A percentile compares a stretch with the other conserved stretches of the same genome.
These are phyloP conservation scores for Felis chaus DNA, from an alignment of 2,113 vertebrate genomes.

Conservation along the genomic window DNA sequence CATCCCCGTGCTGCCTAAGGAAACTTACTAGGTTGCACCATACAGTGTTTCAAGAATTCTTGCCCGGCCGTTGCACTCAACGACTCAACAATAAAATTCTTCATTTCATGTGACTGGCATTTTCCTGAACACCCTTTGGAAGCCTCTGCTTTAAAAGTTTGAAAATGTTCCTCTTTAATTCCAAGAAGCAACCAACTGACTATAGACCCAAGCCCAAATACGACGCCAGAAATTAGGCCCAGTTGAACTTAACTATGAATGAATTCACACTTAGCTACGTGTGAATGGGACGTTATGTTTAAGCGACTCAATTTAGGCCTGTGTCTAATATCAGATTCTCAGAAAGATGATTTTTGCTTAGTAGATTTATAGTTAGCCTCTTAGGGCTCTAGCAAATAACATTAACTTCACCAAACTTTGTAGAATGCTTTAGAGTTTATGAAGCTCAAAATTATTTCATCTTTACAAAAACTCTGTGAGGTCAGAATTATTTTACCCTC, in stretches of 20 bases:
- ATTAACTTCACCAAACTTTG: background rate
- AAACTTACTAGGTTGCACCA: background rate
- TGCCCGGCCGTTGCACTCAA: background rate
- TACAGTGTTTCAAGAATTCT: background rate
- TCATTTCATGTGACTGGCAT: background rate
- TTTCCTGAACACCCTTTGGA: background rate
- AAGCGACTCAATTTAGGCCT: background rate
- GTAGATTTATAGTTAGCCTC: background rate
- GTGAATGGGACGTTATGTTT: background rate
- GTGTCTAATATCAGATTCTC: background rate
- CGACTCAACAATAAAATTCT: background rate
- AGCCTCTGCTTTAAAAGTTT: background rate
- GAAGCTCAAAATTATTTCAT: background rate
- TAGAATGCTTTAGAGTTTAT: background rate
- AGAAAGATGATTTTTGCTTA: background rate
- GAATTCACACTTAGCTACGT: background rate
- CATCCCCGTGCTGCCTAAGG: background rate
- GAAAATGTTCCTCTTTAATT: background rate
- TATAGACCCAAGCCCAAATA: background rate
- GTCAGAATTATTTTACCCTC: background rate
- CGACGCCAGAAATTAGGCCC: background rate
- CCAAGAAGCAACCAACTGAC: background rate
- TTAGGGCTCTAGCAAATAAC: background rate
- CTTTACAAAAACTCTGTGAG: background rate
- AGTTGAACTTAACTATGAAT: background rate